Conservation (phyloP, 2,797 vertebrate genomes). For the Buceros bicornis region DNA sequence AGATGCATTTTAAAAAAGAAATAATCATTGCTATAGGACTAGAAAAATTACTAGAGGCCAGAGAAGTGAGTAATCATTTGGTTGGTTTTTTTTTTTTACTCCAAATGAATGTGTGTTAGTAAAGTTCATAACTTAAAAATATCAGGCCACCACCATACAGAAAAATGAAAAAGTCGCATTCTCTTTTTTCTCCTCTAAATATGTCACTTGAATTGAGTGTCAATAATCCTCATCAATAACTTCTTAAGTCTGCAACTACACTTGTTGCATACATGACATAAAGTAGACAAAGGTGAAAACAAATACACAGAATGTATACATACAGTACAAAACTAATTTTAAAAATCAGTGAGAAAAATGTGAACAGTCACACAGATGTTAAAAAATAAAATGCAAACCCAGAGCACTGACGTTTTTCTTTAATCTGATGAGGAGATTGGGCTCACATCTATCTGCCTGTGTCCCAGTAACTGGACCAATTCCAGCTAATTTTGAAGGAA, state of each 20-base stretch:
- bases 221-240: not conserved
- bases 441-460: not conserved
- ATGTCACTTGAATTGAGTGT: not conserved
- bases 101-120: not conserved
- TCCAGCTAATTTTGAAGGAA: not conserved
- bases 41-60: not conserved
- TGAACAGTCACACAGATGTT: not conserved
- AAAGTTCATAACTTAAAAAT: not conserved
- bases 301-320: not conserved
- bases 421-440: not conserved
- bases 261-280: not conserved
- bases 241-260: not conserved
- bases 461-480: not conserved
- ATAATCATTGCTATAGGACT: not conserved
- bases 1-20: not conserved
- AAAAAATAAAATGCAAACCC: no score
- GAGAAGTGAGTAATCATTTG: not conserved
- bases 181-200: not conserved
- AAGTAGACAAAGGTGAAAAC: not conserved
- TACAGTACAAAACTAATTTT: not conserved
- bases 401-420: not conserved
- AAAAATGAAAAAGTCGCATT: not conserved
- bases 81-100: not conserved
- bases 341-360: not conserved
- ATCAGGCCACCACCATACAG: not conserved